These are phyloP conservation scores for Cercopithecus mona DNA, from an alignment of 2,113 vertebrate genomes.

Conservation along the genomic window DNA sequence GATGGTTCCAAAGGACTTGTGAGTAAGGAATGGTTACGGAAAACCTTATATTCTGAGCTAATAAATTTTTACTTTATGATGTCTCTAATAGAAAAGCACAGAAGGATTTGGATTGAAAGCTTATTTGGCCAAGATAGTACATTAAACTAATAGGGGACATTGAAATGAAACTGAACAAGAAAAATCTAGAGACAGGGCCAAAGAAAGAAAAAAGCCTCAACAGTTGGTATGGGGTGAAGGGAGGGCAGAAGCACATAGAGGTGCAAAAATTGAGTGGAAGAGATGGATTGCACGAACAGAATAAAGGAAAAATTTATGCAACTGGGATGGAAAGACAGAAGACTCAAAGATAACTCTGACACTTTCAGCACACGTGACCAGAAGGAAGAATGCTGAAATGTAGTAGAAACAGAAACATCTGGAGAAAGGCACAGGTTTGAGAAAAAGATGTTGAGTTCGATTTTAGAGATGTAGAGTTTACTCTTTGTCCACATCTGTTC, in stretches of 20 bases:
- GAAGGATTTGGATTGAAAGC: background rate
- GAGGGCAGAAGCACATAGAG: background rate
- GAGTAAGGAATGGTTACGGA: background rate
- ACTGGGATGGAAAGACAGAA: background rate
- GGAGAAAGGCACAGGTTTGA: background rate
- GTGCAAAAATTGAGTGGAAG: background rate
- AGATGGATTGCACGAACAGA: background rate
- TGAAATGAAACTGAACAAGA: background rate
- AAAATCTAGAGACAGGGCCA: background rate
- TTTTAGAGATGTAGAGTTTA: background rate
- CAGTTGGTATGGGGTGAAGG: rapidly evolving
- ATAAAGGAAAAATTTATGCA: background rate
- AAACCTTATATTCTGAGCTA: background rate
- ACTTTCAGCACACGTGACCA: background rate
- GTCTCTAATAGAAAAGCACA: background rate
- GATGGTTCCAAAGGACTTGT: background rate
- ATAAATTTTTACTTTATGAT: background rate
- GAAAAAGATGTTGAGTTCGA: background rate
- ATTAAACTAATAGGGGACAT: background rate
- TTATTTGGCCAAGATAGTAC: background rate
- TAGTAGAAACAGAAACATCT: background rate
- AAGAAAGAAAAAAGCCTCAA: background rate
- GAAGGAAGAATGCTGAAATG: background rate
- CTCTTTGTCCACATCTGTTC: background rate
- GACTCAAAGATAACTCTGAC: background rate